These are phyloP conservation scores for Lepus townsendii DNA, from an alignment of 2,797 vertebrate genomes.

Conservation along the genomic window DNA sequence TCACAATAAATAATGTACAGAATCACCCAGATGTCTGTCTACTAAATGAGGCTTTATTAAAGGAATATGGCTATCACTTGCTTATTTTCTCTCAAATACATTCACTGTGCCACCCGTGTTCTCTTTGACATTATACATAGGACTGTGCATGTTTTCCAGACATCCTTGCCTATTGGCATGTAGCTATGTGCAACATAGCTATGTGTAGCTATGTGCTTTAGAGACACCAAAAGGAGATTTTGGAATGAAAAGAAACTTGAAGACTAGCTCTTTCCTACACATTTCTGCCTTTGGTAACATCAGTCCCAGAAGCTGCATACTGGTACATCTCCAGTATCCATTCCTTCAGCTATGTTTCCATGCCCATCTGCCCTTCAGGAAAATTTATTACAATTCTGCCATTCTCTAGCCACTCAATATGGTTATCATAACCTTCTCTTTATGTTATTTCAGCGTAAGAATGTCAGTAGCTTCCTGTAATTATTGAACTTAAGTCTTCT, in stretches of 20 bases:
- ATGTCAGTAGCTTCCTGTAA: background rate
- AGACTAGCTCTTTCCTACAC: background rate
- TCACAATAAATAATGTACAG: too few species aligned
- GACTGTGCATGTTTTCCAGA: fast-evolving
- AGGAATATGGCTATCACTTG: background rate
- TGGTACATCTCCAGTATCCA: too few species aligned
- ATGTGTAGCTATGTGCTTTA: too few species aligned
- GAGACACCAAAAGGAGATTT: background rate
- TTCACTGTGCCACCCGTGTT: fast-evolving
- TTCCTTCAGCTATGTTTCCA: background rate
- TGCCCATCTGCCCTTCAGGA: fast-evolving
- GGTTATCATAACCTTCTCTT: too few species aligned
- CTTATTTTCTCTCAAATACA: background rate
- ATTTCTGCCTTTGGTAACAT: background rate
- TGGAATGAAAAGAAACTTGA: background rate
- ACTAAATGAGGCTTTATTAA: background rate
- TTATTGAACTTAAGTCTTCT: background rate
- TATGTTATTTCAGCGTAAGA: background rate
- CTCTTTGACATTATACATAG: background rate
- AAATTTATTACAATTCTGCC: background rate
- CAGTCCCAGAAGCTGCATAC: background rate
- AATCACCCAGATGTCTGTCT: too few species aligned
- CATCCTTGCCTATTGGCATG: background rate
- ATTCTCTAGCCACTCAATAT: background rate
- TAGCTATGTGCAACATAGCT: background rate